Base-by-base conservation (phyloP, 2,797 vertebrate species). In the Stomatorhinus walkeri region DNA sequence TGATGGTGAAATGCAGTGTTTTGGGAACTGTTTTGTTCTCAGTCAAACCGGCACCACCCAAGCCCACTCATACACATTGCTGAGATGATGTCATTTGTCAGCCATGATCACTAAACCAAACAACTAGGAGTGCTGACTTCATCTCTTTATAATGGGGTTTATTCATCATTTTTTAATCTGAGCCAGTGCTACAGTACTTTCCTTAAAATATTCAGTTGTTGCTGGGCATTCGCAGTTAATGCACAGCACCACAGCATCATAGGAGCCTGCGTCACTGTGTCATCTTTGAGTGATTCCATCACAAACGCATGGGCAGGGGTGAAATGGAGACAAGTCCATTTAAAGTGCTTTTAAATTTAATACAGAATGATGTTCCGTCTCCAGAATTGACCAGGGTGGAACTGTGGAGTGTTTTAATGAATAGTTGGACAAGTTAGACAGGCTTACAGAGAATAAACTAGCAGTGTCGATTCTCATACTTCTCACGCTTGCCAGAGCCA, bases 291-390 rank as follows among this genome's bases (percentile, higher is more conserved):
- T 49, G 40, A 85, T 68, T 89, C 79, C 56, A 85, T 89, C 79
- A 68, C 52, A 85, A 12, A 1, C 5, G n/a, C 46, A 85, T 28
- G 7, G 43, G 56, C 83, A 49, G 8, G 88, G 22, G 14, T 22
- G 2, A 85, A 32, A 54, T 61, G 24, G 88, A 85, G 54, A 64
- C 43, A 85, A 89, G 48, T 85, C 56, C 88, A 51, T 59, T 89
- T 68, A 85, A 64, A 89, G 88, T 5, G 36, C 56, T 85, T 85
- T 89, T 85, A 85, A 89, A 89, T 89, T 46, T 89, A 89, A 89
- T 85, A 51, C 28, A 51, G 40, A 89, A 85, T 7, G 56, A 68
- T 56, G 61, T 16, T 10, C 28, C 19, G 4, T 89, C 88, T 85
- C 79, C 43, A 68, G 32, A 56, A 22, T 9, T 68, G 54, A 19